A percentile compares a stretch with the other conserved stretches of the same genome.
These are phyloP conservation scores for Phalacrocorax carbo DNA, from an alignment of 2,113 vertebrate genomes.

Conservation along the genomic window DNA sequence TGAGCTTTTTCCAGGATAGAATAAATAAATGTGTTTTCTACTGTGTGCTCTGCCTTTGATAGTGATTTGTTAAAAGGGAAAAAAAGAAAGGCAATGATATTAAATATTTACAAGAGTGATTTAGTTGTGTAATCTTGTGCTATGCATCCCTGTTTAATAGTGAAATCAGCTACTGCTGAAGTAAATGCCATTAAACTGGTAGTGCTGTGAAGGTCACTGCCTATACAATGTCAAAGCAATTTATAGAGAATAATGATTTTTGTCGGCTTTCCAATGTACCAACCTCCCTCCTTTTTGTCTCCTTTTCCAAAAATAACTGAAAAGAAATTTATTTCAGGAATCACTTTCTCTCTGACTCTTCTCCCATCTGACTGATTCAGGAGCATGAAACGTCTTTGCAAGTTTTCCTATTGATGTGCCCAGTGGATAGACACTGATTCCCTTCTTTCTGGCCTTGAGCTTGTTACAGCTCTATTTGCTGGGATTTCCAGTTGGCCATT, in stretches of 20 bases:
- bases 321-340: slow-evolving; percentile 56
- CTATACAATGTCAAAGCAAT: slow-evolving; percentile 71
- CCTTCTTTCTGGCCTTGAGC: not conserved
- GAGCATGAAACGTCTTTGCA: slow-evolving; percentile 16
- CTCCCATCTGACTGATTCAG: not conserved
- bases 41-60: slow-evolving; percentile 71
- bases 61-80: slow-evolving; percentile 75
- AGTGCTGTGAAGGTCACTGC: slow-evolving; percentile 72
- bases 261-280: slow-evolving; percentile 64
- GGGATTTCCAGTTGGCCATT: slow-evolving; percentile 4
- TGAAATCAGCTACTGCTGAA: slow-evolving; percentile 76
- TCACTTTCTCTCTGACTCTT: slow-evolving; percentile 29
- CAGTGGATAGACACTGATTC: not conserved
- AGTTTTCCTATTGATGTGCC: slow-evolving; percentile 13
- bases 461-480: not conserved
- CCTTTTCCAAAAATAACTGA: slow-evolving; percentile 59
- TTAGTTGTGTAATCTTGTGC: slow-evolving; percentile 77
- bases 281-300: slow-evolving; percentile 33
- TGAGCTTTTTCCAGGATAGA: slow-evolving; percentile 72
- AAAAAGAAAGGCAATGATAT: slow-evolving; percentile 72
- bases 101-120: slow-evolving; percentile 83
- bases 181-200: slow-evolving; percentile 71
- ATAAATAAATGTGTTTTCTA: slow-evolving; percentile 80
- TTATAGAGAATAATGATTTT: slow-evolving; percentile 74
- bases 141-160: slow-evolving; percentile 70